Evolutionary conservation across 2,113 vertebrate genomes (phyloP), one percentile per base, ranked within the genome.

Genomic region (Lathamus discolor): DNA sequence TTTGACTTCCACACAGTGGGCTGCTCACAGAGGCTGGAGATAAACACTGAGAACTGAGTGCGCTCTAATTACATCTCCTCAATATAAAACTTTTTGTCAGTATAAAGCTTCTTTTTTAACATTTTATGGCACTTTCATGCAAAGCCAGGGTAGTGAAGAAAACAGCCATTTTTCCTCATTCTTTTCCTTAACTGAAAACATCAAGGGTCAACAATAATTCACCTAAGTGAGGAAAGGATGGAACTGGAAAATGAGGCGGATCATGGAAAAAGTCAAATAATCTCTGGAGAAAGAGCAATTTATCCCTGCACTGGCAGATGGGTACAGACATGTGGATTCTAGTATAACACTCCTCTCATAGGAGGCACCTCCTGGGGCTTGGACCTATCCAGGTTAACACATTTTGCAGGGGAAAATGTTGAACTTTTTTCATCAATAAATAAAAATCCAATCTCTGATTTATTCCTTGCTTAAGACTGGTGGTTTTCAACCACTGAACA

Each of bases 11-110:
- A 83, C 64, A 12, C 79, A 66, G 87, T 11, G 82, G 61, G 89
- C 84, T 93, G 70, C 83, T 93, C 82, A 37, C 10, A 25, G 88
- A 41, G 84, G 55, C 66, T 78, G 81, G 48, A 91, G 95, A 95
- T 93, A 90, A 96, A 85, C 82, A 19, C 27, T 0, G 81, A 83
- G 73, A 69, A 59, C 76, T 3, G 55, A 74, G 66, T 2, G 35
- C 54, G 4, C 48, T 55, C 80, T 94, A 92, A 90, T 93, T 96
- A 33, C 16, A 31, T 20, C 90, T 51, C 70, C 78, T 81, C 81
- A 13, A 67, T 39, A 64, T 27, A 10, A 93, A 92, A 43, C n/a
- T 57, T 66, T 80, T 87, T 77, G 82, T 44, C 88, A 57, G 31
- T n/a, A n/a, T 57, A 57, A n/a, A 57, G 31, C 31, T 57, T 57